Evolutionary conservation across 2,797 vertebrate genomes (phyloP), one percentile per base, ranked within the genome.

Genomic region (Sebastiscus albofasciatus): DNA sequence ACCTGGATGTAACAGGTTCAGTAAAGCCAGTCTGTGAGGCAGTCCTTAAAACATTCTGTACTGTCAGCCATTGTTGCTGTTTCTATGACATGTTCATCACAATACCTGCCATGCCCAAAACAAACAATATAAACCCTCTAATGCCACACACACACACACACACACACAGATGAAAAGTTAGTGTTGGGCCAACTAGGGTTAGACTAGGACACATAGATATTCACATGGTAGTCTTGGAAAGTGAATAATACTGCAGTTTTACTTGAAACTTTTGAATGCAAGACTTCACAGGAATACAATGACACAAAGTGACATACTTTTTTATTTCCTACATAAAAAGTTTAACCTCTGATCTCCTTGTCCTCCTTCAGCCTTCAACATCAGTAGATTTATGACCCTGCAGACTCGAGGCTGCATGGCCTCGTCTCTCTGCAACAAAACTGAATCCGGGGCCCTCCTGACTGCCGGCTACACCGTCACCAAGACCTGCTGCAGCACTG

Each of bases 401-500:
- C 64, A 77, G 13, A 75, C 26, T 6, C 71, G 14, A 18, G 86
- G 87, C 61, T 94, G 94, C 49, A 1, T 83, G 54, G 27, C 52
- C 13, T 55, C 49, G 0, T 2, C 27, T 27, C 14, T 27, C 54
- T 94, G 93, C 80, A 90, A 90, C 77, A 1, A 9, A 3, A 82
- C 13, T 0, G 60, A 78, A 2, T 2, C 2, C 0, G 80, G 84
- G n/a, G 14, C 12, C 24, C 29, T 95, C 68, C 77, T 94, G 61
- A 84, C 80, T 2, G 84, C 49, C 0, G 42, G 55, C 0, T 93
- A 92, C 89, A 84, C 64, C 4, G 0, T 92, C 72, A 80, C 11
- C 31, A 85, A 20, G 22, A 59, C 22, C 60, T 95, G 93, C 88
- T 94, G 94, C 79, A 67, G 1, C 77, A 76, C 77, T 0, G 27